A percentile compares a stretch with the other conserved stretches of the same genome.
Evolutionary conservation across 2,888 invertebrate genomes (phyloP).

Genomic region (Drepanosiphum platanoidis): DNA sequence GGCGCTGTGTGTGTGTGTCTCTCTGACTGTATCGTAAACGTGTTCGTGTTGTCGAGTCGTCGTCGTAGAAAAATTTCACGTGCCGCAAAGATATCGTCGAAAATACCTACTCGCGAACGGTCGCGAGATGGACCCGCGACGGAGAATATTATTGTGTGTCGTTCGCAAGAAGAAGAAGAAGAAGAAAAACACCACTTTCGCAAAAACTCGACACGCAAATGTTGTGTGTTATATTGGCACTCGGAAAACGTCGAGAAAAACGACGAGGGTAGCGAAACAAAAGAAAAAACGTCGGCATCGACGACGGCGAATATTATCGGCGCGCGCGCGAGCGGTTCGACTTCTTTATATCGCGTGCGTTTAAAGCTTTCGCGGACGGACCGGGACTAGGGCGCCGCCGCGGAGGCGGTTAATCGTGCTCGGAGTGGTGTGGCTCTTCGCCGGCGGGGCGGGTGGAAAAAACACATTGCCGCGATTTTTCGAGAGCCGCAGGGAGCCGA

Average conservation of each 20-base stretch:
- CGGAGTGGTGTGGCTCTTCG: constrained; percentile 1
- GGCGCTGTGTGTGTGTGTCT: too few relatives aligned
- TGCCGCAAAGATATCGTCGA: too few relatives aligned
- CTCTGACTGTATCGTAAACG: too few relatives aligned
- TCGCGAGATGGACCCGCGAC: not conserved
- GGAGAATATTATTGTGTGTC: not conserved
- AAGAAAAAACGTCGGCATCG: not conserved
- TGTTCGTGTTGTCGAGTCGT: too few relatives aligned
- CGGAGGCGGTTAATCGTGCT: not conserved
- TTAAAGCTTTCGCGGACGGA: not conserved
- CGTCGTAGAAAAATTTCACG: too few relatives aligned
- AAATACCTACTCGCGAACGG: too few relatives aligned
- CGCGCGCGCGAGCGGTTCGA: not conserved
- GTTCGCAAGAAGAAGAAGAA: not conserved
- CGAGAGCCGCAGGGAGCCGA: not conserved
- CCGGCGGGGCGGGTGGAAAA: too few relatives aligned
- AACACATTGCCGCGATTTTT: constrained; percentile 8
- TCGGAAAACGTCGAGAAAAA: not conserved
- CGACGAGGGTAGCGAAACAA: not conserved
- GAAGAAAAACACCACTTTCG: not conserved
- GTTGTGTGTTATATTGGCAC: not conserved
- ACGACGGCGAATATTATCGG: not conserved
- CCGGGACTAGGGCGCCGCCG: not conserved
- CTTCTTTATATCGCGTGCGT: constrained; percentile 5
- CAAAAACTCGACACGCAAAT: constrained; percentile 25